Percentiles rank a stretch among this genome's conserved stretches.
Evolutionary conservation across 1,140 invertebrate species (phyloP).

Genomic region (Orchesella cincta): DNA sequence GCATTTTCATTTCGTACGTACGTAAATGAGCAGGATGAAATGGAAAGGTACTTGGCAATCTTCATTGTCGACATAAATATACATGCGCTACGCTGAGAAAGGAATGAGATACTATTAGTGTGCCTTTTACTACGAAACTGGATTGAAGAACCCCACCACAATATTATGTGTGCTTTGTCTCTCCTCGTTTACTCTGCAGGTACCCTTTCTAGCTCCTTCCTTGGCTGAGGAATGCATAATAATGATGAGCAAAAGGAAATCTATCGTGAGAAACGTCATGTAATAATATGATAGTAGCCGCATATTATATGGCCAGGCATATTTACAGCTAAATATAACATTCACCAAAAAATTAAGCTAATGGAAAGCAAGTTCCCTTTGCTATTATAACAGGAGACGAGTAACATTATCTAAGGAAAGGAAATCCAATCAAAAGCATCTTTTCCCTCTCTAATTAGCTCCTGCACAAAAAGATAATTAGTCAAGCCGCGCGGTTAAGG

Average conservation of each 20-base stretch:
- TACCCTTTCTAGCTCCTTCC: no score
- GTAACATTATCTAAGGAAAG: background rate
- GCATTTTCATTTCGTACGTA: no score
- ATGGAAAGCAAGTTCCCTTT: background rate
- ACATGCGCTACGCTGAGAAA: no score
- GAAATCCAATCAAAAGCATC: background rate
- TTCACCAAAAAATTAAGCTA: background rate
- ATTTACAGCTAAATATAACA: background rate
- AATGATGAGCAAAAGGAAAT: background rate
- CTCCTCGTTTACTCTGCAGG: no score
- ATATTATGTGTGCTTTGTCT: no score
- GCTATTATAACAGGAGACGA: background rate
- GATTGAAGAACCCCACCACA: no score
- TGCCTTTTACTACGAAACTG: no score
- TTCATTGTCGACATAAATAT: no score
- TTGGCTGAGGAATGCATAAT: background rate
- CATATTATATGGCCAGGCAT: no score
- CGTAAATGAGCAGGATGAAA: no score
- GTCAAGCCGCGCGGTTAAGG: conserved; percentile 6
- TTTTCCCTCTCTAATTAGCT: conserved; percentile 10
- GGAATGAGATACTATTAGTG: no score
- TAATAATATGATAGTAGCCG: background rate
- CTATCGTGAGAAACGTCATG: background rate
- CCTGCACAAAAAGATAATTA: conserved; percentile 14
- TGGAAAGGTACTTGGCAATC: no score